These are phyloP conservation scores for Crocuta crocuta DNA, from an alignment of 2,113 vertebrate species.

Conservation along the genomic window DNA sequence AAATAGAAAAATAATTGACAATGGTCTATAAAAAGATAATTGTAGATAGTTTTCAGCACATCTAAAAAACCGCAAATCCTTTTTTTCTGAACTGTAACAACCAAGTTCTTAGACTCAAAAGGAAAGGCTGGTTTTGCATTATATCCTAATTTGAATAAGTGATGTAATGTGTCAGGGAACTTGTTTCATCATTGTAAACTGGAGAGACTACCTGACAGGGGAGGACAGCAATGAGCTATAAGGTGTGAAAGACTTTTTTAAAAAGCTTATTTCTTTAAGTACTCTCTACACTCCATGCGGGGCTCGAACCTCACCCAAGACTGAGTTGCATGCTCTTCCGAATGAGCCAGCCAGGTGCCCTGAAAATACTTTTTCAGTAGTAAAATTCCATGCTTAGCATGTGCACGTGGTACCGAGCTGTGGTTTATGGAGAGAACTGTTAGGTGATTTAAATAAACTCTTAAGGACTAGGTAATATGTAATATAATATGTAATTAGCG, in stretches of 20 bases:
- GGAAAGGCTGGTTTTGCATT: background rate
- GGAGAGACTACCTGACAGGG: background rate
- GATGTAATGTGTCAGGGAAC: background rate
- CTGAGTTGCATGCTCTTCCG: background rate
- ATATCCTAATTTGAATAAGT: background rate
- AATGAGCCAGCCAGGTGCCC: background rate
- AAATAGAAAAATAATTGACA: slow-evolving; percentile 2
- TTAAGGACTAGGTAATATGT: background rate
- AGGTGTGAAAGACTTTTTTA: background rate
- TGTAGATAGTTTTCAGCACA: background rate
- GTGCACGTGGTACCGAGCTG: background rate
- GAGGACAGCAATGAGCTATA: background rate
- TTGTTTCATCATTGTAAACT: background rate
- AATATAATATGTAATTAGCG: background rate
- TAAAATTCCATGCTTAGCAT: background rate
- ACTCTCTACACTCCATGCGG: background rate
- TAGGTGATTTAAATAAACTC: background rate
- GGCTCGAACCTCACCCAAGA: background rate
- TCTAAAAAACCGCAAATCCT: background rate
- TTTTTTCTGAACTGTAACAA: background rate
- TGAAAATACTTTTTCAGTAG: background rate
- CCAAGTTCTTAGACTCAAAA: background rate
- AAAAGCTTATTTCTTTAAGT: background rate
- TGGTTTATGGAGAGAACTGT: background rate
- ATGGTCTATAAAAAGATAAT: background rate